phyloP scores from a whole-genome alignment of 2,113 vertebrate species.

The Cariama cristata region DNA sequence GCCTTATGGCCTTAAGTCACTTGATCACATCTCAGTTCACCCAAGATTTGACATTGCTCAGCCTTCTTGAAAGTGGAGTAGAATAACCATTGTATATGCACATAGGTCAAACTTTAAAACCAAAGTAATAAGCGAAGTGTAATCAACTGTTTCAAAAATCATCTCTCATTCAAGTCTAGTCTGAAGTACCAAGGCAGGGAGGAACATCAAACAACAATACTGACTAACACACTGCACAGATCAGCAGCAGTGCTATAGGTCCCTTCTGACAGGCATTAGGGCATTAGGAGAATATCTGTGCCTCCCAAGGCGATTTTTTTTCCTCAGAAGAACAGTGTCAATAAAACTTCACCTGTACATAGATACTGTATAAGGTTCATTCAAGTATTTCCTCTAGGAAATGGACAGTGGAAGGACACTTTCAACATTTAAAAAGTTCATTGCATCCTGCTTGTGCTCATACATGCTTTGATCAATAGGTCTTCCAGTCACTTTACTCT shows the following conservation, averaged over 20 bases:
- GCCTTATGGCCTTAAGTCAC: neutral
- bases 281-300: conserved; percentile 1
- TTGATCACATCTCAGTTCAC: neutral
- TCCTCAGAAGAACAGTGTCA: conserved; percentile 30
- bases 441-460: conserved; percentile 29
- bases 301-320: neutral
- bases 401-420: conserved; percentile 67
- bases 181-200: conserved; percentile 57
- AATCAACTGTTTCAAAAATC: conserved; percentile 43
- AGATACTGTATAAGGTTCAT: conserved; percentile 57
- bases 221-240: conserved; percentile 34
- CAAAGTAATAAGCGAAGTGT: neutral
- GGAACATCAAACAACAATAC: conserved; percentile 46
- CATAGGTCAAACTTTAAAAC: neutral
- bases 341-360: conserved; percentile 60
- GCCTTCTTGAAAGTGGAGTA: neutral
- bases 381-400: conserved; percentile 74
- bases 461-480: neutral
- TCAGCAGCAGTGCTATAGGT: conserved; percentile 28
- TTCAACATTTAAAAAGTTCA: conserved; percentile 13
- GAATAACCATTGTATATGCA: conserved; percentile 24
- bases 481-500: neutral
- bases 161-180: conserved; percentile 27
- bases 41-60: neutral
- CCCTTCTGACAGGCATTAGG: conserved; percentile 26